Conservation (phyloP, 2,888 invertebrate genomes). For the Magallana nippona region DNA sequence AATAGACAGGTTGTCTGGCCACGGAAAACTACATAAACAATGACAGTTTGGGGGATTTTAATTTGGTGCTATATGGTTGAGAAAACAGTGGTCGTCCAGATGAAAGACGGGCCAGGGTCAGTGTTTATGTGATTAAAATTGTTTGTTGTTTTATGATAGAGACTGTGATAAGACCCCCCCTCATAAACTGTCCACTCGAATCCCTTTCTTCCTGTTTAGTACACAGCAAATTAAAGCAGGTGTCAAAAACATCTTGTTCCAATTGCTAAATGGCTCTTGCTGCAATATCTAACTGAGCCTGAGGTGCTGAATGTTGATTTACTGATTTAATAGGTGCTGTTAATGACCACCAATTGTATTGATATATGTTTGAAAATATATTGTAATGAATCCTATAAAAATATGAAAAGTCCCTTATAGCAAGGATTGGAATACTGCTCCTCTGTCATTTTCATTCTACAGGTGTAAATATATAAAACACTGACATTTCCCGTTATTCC, state of each 20-base stretch:
- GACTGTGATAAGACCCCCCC: neutral
- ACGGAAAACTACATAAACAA: neutral
- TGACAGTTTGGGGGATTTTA: slow-evolving; percentile 24
- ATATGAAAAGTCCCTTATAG: neutral
- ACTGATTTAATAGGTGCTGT: neutral
- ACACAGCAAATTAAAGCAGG: neutral
- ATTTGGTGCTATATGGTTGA: slow-evolving; percentile 17
- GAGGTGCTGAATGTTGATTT: neutral
- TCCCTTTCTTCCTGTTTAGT: slow-evolving; percentile 2
- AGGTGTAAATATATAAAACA: slow-evolving; percentile 20
- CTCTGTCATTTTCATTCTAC: neutral
- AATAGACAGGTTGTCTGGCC: slow-evolving; percentile 16
- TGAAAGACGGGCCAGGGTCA: slow-evolving; percentile 11
- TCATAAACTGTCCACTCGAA: neutral
- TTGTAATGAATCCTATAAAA: too few species aligned
- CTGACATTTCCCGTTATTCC: neutral
- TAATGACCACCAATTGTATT: neutral
- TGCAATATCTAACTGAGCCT: neutral
- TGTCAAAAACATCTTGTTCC: slow-evolving; percentile 11
- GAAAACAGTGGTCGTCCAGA: neutral
- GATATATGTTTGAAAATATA: too few species aligned
- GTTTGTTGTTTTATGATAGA: slow-evolving; percentile 14
- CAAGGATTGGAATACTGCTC: neutral
- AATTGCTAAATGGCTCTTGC: neutral
- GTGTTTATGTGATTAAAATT: slow-evolving; percentile 3